Evolutionary conservation across 1,140 invertebrate species (phyloP), one percentile per base, ranked within the genome.

Genomic region (Leguminivora glycinivorella): DNA sequence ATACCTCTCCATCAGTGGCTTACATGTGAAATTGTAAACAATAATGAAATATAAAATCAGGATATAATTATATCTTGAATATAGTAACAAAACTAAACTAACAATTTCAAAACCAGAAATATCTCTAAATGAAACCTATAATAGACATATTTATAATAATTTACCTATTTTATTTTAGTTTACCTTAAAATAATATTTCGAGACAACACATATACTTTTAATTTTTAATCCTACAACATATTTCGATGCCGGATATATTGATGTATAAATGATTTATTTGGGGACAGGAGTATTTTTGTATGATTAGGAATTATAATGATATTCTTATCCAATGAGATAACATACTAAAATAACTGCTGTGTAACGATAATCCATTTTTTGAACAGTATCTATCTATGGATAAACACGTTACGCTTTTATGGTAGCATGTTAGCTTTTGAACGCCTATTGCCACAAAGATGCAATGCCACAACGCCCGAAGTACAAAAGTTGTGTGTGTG

Each of bases 151-250:
- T 52, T 52, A 52, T 52, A 17, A 22, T 52, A 52, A 52, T 22
- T 10, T 52, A 52, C 6, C 19, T 52, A 52, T 52, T 22, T 10
- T 52, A 26, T 58, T 26, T 26, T 26, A 60, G 25, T n/a, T 26
- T n/a, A 52, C 19, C 24, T 60, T 60, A 60, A 26, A 29, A 60
- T 26, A 26, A 60, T 60, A 60, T 60, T 60, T 60, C 56, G 56
- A 60, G 25, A 26, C 14, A 29, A 25, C 56, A 60, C 12, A 26
- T 58, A 43, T 12, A 43, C 12, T 43, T 4, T 43, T 19, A 19
- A 47, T 6, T 47, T 47, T 19, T 47, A 47, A 47, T 1, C 17
- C 43, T 47, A 47, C 1, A 4, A 47, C 14, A 19, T 52, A 52
- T 52, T 47, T 47, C 7, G 19, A 52, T 52, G 47, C 6, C 10